Evolutionary conservation across 2,888 invertebrate species (phyloP), one percentile per base, ranked within the genome.

Genomic region (Eilema sororculum): DNA sequence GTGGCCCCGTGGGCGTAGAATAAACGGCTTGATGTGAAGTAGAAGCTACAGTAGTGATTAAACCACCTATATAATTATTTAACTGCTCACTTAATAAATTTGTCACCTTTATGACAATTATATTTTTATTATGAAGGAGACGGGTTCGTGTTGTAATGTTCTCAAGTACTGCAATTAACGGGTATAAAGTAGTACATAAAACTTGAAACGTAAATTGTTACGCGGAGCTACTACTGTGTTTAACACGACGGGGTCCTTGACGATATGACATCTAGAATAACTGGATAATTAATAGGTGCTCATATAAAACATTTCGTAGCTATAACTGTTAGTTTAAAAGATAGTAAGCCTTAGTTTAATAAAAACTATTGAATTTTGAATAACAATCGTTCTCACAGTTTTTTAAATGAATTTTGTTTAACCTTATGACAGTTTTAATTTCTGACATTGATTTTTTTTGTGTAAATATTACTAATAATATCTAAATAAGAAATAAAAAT

Each of bases 1-100:
- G 88, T 77, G 85, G 82, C 68, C 92, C 87, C 90, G 62, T 65
- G 91, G 87, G 91, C 65, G 73, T 72, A 68, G 65, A 72, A 20
- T 74, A 65, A 75, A 63, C 69, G 41, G 64, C 65, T 69, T 66
- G 65, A 72, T 69, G 73, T 64, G 68, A 67, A 59, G 63, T 57
- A 37, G 28, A 68, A 60, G 56, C 46, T 63, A 63, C 66, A 59
- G 60, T 52, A 30, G 65, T 72, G 78, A 78, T 66, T 62, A 62
- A 22, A 41, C 20, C 16, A 6, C 61, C 22, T n/a, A 41, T 67
- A 63, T 72, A 61, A 37, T 66, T 60, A 64, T 64, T 64, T 60
- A 62, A 68, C 61, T 72, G 65, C 37, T 58, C 59, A 69, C 67
- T 74, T 60, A 66, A 81, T 75, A 73, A 69, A 74, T 79, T 79